Evolutionary conservation across 2,888 invertebrate species (phyloP).

Genomic region (Drosophila rubida): DNA sequence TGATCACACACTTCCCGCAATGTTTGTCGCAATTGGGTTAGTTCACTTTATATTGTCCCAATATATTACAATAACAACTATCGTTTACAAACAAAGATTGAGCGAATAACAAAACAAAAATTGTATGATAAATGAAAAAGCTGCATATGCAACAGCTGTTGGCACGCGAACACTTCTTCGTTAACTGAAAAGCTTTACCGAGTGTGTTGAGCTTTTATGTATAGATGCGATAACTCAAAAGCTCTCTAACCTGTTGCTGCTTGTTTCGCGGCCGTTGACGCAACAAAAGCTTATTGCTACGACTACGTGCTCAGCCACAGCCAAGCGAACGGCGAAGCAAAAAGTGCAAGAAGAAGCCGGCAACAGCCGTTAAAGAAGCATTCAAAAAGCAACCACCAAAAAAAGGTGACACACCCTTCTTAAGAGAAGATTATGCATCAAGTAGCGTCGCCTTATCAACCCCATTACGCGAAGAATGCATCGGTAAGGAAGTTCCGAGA

Average conservation of each 20-base stretch:
- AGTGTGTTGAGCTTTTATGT: conserved; percentile 37
- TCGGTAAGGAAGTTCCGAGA: conserved; percentile 23
- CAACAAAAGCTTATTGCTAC: conserved; percentile 37
- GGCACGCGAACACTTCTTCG: conserved; percentile 30
- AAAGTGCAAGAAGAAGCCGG: conserved; percentile 24
- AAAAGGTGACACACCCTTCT: conserved; percentile 22
- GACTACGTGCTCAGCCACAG: conserved; percentile 46
- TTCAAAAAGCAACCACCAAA: conserved; percentile 46
- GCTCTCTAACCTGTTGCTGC: conserved; percentile 49
- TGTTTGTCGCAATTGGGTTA: not conserved
- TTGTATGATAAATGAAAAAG: conserved; percentile 26
- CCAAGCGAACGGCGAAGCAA: conserved; percentile 13
- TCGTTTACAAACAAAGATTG: conserved; percentile 32
- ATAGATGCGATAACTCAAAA: conserved; percentile 11
- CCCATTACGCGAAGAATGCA: conserved; percentile 22
- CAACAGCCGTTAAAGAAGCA: conserved; percentile 37
- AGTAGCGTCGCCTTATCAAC: conserved; percentile 12
- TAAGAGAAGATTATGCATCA: conserved; percentile 5
- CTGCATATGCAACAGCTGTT: conserved; percentile 47
- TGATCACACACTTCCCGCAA: not conserved
- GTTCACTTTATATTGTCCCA: conserved; percentile 1
- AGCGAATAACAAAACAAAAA: conserved; percentile 25
- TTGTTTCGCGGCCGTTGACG: conserved; percentile 16
- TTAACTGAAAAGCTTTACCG: conserved; percentile 50
- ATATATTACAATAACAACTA: not conserved